phyloP scores from a whole-genome alignment of 2,113 vertebrate genomes.

The Synchiropus splendidus region DNA sequence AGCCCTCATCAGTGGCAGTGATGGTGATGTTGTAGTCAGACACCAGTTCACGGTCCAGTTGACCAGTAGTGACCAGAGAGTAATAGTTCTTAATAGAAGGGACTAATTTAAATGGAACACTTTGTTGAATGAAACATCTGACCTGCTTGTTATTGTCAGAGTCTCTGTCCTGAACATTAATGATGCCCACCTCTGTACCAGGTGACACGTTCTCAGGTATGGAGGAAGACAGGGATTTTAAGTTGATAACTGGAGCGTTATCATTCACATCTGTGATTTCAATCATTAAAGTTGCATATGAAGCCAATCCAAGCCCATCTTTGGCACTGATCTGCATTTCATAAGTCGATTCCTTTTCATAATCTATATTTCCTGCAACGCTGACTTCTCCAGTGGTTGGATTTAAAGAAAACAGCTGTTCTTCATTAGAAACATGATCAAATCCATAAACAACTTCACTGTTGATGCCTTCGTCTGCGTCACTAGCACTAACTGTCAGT shows the following conservation, averaged over 20 bases:
- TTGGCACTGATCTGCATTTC: constrained; percentile 44
- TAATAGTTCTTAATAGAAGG: constrained; percentile 55
- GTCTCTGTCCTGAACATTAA: constrained; percentile 68
- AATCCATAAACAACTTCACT: constrained; percentile 68
- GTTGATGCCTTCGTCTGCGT: constrained; percentile 67
- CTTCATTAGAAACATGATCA: constrained; percentile 47
- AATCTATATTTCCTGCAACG: constrained; percentile 56
- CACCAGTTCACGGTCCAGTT: constrained; percentile 46
- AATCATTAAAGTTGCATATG: constrained; percentile 58
- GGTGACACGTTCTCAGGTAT: constrained; percentile 53
- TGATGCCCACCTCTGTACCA: constrained; percentile 66
- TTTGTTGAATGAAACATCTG: constrained; percentile 47
- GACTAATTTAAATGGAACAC: constrained; percentile 60
- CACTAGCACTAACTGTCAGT: constrained; percentile 62
- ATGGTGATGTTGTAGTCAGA: constrained; percentile 52
- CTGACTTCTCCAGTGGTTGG: constrained; percentile 56
- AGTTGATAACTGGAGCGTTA: constrained; percentile 54
- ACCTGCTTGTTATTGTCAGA: constrained; percentile 57
- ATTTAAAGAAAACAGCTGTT: constrained; percentile 53
- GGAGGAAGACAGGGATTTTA: constrained; percentile 56
- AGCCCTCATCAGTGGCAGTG: constrained; percentile 54
- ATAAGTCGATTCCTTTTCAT: constrained; percentile 53
- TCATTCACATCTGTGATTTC: constrained; percentile 66
- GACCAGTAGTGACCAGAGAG: constrained; percentile 33
- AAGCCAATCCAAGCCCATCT: constrained; percentile 14